These are phyloP conservation scores for Cephalotes varians DNA, from an alignment of 2,888 invertebrate genomes.

Conservation along the genomic window DNA sequence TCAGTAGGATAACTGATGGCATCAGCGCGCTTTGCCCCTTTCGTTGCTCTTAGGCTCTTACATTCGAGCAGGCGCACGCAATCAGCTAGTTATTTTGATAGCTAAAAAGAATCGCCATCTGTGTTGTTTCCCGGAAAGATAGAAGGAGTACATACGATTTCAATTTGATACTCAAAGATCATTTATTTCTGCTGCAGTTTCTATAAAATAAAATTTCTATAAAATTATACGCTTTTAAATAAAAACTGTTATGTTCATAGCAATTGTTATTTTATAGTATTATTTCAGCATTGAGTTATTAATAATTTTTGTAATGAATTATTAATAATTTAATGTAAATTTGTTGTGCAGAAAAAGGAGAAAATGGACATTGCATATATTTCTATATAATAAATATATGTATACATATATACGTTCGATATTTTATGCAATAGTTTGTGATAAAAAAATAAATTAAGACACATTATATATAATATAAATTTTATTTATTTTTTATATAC, in stretches of 20 bases:
- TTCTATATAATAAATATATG: background rate
- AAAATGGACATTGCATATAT: background rate
- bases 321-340: background rate
- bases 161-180: background rate
- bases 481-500: background rate
- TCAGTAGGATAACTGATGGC: constrained; percentile 45
- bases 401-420: too few relatives aligned
- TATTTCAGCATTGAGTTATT: background rate
- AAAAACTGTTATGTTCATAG: background rate
- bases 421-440: background rate
- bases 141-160: constrained; percentile 55
- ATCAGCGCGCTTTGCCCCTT: constrained; percentile 30
- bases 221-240: background rate
- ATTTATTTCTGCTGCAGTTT: background rate
- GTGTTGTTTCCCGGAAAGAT: constrained; percentile 65
- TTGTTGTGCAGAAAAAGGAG: background rate
- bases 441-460: background rate
- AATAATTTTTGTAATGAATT: too few relatives aligned
- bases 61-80: constrained; percentile 65
- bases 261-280: background rate
- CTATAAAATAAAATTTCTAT: background rate
- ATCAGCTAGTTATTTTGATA: constrained; percentile 76
- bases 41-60: constrained; percentile 39
- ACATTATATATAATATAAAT: background rate
- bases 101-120: constrained; percentile 63